Evolutionary conservation across 1,140 invertebrate species (phyloP).

Genomic region (Thrips palmi): DNA sequence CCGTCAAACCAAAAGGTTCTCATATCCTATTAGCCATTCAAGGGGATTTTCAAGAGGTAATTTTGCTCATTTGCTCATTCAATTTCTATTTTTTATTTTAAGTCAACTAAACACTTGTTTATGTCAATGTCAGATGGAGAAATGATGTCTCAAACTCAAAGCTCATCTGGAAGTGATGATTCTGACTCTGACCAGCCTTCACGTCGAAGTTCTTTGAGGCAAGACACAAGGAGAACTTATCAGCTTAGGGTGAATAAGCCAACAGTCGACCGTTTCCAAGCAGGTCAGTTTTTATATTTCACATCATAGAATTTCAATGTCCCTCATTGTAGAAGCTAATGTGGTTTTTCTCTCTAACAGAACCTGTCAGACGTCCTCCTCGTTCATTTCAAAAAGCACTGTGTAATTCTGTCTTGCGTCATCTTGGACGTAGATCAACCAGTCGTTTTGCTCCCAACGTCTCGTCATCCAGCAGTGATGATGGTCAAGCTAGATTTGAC

Average conservation of each 20-base stretch:
- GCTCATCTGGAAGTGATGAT: conserved; percentile 3
- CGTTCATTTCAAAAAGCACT: conserved; percentile 22
- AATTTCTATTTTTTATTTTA: conserved; percentile 3
- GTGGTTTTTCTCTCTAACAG: too few relatives aligned
- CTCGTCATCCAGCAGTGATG: conserved; percentile 1
- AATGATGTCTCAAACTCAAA: too few relatives aligned
- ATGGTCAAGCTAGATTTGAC: conserved; percentile 12
- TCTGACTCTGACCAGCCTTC: conserved; percentile 1
- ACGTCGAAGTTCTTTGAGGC: neutral
- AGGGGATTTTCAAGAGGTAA: too few relatives aligned
- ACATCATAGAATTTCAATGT: too few relatives aligned
- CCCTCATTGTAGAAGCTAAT: conserved; percentile 17
- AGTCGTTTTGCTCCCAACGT: neutral
- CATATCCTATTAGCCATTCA: too few relatives aligned
- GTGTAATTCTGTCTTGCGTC: conserved; percentile 23
- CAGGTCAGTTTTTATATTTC: too few relatives aligned
- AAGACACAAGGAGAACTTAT: conserved; percentile 24
- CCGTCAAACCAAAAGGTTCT: too few relatives aligned
- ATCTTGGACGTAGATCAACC: conserved; percentile 24
- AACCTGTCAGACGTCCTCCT: conserved; percentile 24
- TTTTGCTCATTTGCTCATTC: neutral
- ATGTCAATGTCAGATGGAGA: too few relatives aligned
- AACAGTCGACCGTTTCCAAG: conserved; percentile 30
- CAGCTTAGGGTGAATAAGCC: conserved; percentile 30
- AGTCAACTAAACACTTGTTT: conserved; percentile 8